phyloP scores from a whole-genome alignment of 1,140 invertebrate genomes.

The Anagrus nilaparvatae region DNA sequence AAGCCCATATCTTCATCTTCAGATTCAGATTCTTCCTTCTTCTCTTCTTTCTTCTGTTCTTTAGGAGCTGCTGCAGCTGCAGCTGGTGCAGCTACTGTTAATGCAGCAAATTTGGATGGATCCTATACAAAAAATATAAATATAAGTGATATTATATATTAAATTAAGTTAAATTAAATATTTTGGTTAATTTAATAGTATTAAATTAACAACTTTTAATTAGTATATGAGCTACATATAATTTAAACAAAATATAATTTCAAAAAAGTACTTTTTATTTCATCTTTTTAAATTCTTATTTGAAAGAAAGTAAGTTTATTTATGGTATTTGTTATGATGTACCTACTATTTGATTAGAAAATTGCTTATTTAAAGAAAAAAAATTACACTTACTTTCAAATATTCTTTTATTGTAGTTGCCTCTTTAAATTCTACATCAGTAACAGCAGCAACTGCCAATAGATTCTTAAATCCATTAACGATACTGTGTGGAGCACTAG shows the following conservation, averaged over 20 bases:
- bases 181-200: constrained; percentile 2
- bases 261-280: too few species aligned
- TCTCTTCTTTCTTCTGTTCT: constrained; percentile 62
- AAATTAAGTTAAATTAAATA: too few species aligned
- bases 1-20: constrained; percentile 97
- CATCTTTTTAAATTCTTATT: too few species aligned
- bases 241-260: too few species aligned
- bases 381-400: constrained; percentile 53
- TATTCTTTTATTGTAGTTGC: constrained; percentile 87
- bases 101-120: constrained; percentile 84
- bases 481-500: constrained; percentile 93
- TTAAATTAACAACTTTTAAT: too few species aligned
- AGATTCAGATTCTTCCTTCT: constrained; percentile 68
- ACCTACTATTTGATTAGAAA: too few species aligned
- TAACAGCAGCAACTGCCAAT: constrained; percentile 89
- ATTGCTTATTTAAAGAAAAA: too few species aligned
- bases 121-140: constrained; percentile 51
- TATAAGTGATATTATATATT: too few species aligned
- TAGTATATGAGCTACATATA: too few species aligned
- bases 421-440: constrained; percentile 91
- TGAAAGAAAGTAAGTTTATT: too few species aligned
- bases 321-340: too few species aligned
- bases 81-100: constrained; percentile 48
- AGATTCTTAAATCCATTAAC: constrained; percentile 98
- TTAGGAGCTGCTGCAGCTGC: constrained; percentile 50